Conservation (phyloP, 2,797 vertebrate species). For the Xyrichtys novacula region DNA sequence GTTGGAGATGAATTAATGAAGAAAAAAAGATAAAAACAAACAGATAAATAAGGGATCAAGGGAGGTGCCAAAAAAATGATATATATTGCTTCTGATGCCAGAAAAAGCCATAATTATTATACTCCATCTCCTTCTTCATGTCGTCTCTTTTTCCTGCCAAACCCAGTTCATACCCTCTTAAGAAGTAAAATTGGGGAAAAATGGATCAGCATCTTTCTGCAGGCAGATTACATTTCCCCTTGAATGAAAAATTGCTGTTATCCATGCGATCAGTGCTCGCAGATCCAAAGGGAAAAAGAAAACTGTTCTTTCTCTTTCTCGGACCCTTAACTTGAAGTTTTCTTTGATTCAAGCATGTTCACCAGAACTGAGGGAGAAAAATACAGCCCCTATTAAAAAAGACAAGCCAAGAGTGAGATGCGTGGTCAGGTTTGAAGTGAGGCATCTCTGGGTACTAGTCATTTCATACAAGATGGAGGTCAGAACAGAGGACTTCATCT, state of each 20-base stretch:
- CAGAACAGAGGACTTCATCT: constrained; percentile 30
- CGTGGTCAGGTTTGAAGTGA: constrained; percentile 30
- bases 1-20: constrained; percentile 60
- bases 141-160: constrained; percentile 28
- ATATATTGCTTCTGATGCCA: constrained; percentile 52
- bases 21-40: constrained; percentile 63
- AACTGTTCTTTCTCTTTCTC: background rate
- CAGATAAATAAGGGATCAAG: constrained; percentile 64
- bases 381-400: constrained; percentile 39
- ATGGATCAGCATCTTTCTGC: constrained; percentile 56
- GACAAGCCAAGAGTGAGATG: constrained; percentile 35
- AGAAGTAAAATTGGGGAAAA: constrained; percentile 36
- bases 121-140: constrained; percentile 45
- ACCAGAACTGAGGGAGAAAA: constrained; percentile 28
- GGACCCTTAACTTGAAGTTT: constrained; percentile 18
- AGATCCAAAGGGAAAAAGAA: constrained; percentile 10
- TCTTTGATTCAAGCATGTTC: constrained; percentile 42
- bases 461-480: constrained; percentile 43
- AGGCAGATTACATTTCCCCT: constrained; percentile 30
- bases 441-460: constrained; percentile 29
- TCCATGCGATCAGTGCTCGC: constrained; percentile 32
- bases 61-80: constrained; percentile 50
- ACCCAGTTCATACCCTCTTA: constrained; percentile 28
- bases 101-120: constrained; percentile 58
- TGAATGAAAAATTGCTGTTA: constrained; percentile 35